Evolutionary conservation across 2,797 vertebrate species (phyloP), one percentile per base, ranked within the genome.

Genomic region (Mormyrops boulengeri): DNA sequence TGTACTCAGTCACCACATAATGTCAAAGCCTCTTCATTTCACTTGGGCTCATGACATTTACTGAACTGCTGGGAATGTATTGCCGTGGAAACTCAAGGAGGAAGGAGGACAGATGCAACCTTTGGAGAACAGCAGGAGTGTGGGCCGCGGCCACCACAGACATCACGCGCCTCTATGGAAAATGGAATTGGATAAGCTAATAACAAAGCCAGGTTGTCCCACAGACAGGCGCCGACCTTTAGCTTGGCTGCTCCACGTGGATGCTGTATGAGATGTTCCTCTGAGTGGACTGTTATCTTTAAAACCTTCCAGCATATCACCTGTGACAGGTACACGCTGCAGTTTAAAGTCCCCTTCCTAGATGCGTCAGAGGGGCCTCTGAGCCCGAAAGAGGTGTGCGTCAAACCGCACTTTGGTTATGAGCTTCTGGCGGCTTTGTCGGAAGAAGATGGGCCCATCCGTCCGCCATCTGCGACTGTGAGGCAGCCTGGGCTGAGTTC

Each of bases 11-110:
- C 69, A 89, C 53, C 77, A 14, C 34, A 49, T 89, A 53, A 89
- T 60, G 88, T 34, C n/a, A 49, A 62, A 30, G 12, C 17, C 41
- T 44, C 53, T 80, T 47, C n/a, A 19, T 30, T 38, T 49, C 53
- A 84, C 30, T 80, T 7, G 2, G 34, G 44, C 4, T 85, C 82
- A 7, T 88, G 53, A 89, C 73, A 89, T 89, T 89, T 89, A 47
- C 52, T 4, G 53, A 85, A 85, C 84, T 19, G 12, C 38, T 49
- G 5, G n/a, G 6, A 49, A 66, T 66, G 12, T 34, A 41, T 77
- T 5, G 7, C 26, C 3, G 17, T n/a, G 41, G 87, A 49, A 57
- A 47, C 38, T 47, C 8, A 88, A 26, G n/a, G 38, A 88, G 19
- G 57, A 30, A 66, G 7, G 55, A 66, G 38, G 38, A 50, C 52